Base-by-base conservation (phyloP, 2,888 invertebrate species). In the Diloba caeruleocephala region DNA sequence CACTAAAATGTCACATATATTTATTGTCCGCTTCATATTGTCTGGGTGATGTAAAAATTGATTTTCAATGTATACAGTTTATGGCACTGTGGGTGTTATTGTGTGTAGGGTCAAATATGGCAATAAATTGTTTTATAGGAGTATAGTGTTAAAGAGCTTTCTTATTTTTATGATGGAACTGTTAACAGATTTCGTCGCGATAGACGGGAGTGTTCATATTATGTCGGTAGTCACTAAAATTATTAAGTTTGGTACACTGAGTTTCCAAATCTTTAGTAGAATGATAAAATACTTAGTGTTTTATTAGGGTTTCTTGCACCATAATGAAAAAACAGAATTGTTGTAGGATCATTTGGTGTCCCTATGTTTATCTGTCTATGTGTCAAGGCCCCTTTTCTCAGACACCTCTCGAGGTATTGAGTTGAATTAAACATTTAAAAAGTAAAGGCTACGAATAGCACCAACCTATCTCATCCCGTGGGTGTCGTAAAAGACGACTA, bases 21-120 rank as follows among this genome's bases (percentile, higher is more conserved):
- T 62, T 66, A 73, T 59, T 66, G 60, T 69, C 49, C 42, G 41
- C 21, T 34, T 28, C 51, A 48, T 31, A 65, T 62, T 62, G 62
- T 55, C 68, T 63, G 78, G 61, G 57, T 71, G 77, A 78, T 79
- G 77, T 80, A 82, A 86, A 85, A 87, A 87, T 86, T 83, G 84
- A 82, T 84, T 87, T 85, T 78, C 73, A 77, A 79, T 81, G 79
- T 82, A 69, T 71, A 71, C 74, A 72, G 71, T 79, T 79, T 76
- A 80, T 76, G 76, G 71, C 28, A 6, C 7, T 72, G 87, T 87
- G 76, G 86, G 87, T 65, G 83, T 72, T 51, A 63, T 69, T 69
- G 64, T 62, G 52, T 55, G 58, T 29, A 37, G 73, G 80, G 81
- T 79, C 79, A 81, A 72, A 74, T 72, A 74, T 76, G 70, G 58